Percentiles rank a stretch among this genome's conserved stretches.
Conservation (phyloP, 2,888 invertebrate genomes). For the Carabus problematicus region DNA sequence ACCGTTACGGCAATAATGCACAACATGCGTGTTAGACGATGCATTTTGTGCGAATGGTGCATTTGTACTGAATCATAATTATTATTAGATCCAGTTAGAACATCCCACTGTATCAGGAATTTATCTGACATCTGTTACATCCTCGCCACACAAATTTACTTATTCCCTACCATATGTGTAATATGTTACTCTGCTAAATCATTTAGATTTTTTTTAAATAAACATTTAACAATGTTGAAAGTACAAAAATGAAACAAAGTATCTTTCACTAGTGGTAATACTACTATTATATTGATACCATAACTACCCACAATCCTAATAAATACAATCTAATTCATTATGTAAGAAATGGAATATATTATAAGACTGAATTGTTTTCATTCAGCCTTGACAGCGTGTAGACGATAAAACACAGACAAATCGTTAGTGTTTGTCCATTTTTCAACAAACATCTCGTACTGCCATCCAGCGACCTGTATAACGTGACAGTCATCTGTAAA, state of each 20-base stretch:
- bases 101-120: slow-evolving; percentile 22
- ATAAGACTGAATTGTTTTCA: too few relatives aligned
- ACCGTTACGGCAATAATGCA: not conserved
- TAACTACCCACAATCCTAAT: too few relatives aligned
- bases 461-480: slow-evolving; percentile 76
- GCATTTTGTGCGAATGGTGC: slow-evolving; percentile 21
- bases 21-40: slow-evolving; percentile 5
- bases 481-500: slow-evolving; percentile 75
- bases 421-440: slow-evolving; percentile 78
- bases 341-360: too few relatives aligned
- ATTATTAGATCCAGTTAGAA: slow-evolving; percentile 17
- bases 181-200: too few relatives aligned
- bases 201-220: too few relatives aligned
- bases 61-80: slow-evolving; percentile 28
- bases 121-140: slow-evolving; percentile 20
- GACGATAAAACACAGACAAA: slow-evolving; percentile 76
- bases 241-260: too few relatives aligned
- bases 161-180: too few relatives aligned
- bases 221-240: too few relatives aligned
- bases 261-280: too few relatives aligned
- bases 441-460: slow-evolving; percentile 75
- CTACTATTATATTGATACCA: too few relatives aligned
- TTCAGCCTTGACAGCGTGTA: slow-evolving; percentile 77
- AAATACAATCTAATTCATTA: too few relatives aligned
- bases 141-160: too few relatives aligned